These are phyloP conservation scores for Eupithecia insigniata DNA, from an alignment of 2,888 invertebrate species.

Conservation along the genomic window DNA sequence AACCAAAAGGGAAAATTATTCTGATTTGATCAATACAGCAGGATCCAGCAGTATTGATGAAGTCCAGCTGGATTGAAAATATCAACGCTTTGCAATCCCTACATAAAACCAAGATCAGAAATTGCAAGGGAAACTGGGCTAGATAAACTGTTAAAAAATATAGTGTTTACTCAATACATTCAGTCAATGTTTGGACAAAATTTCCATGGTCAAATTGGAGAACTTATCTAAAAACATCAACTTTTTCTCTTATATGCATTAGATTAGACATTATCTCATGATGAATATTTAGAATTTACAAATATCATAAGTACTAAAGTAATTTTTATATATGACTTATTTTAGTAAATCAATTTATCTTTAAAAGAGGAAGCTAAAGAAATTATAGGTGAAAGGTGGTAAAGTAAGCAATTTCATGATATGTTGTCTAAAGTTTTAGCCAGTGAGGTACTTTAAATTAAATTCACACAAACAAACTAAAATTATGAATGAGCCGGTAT, in stretches of 20 bases:
- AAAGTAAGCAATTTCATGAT: slow-evolving; percentile 4
- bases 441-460: background rate
- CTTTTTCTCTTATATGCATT: background rate
- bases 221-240: slow-evolving; percentile 10
- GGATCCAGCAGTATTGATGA: too few species aligned
- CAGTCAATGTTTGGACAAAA: slow-evolving; percentile 21
- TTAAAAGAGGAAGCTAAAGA: background rate
- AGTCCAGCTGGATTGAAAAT: too few species aligned
- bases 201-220: slow-evolving; percentile 16
- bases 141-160: slow-evolving; percentile 20
- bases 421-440: slow-evolving; percentile 9
- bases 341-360: background rate
- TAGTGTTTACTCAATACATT: slow-evolving; percentile 9
- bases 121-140: slow-evolving; percentile 2
- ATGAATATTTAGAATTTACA: slow-evolving; percentile 6
- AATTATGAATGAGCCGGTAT: background rate
- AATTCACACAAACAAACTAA: background rate
- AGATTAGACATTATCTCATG: background rate
- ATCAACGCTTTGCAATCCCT: too few species aligned
- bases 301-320: slow-evolving; percentile 4
- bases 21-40: too few species aligned
- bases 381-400: background rate
- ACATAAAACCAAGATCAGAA: background rate
- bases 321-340: background rate
- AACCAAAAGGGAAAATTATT: too few species aligned